A percentile compares a stretch with the other conserved stretches of the same genome.
Conservation (phyloP, 1,140 invertebrate genomes). For the Elysia chlorotica region DNA sequence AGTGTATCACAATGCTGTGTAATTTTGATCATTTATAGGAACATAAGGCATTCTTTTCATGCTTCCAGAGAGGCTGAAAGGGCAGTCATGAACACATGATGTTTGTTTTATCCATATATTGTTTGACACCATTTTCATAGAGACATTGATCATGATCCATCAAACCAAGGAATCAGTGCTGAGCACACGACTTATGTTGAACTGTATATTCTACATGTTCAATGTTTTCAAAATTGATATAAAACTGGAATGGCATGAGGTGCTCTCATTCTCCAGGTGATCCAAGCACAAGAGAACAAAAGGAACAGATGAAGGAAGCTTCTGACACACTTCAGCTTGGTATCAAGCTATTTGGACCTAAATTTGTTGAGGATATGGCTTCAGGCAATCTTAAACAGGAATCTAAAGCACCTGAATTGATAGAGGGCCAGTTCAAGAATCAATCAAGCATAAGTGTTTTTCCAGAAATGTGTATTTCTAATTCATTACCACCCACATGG, state of each 20-base stretch:
- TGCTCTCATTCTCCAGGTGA: conserved; percentile 21
- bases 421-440: not conserved
- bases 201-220: not conserved
- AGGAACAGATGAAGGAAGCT: not conserved
- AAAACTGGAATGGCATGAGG: conserved; percentile 19
- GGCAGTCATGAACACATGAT: too few relatives aligned
- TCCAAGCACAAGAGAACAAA: not conserved
- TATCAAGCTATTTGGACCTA: conserved; percentile 14
- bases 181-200: not conserved
- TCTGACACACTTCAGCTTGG: conserved; percentile 14
- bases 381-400: not conserved
- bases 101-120: too few relatives aligned
- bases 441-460: conserved; percentile 11
- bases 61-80: too few relatives aligned
- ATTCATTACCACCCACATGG: too few relatives aligned
- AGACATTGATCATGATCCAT: too few relatives aligned
- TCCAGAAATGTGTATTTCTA: conserved; percentile 16
- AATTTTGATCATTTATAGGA: too few relatives aligned
- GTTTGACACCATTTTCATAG: too few relatives aligned
- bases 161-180: too few relatives aligned
- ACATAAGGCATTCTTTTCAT: too few relatives aligned
- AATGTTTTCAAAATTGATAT: not conserved
- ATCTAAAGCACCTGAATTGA: not conserved
- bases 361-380: conserved; percentile 7
- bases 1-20: too few relatives aligned